These are phyloP conservation scores for Uropsilus gracilis DNA, from an alignment of 2,113 vertebrate species.

Conservation along the genomic window DNA sequence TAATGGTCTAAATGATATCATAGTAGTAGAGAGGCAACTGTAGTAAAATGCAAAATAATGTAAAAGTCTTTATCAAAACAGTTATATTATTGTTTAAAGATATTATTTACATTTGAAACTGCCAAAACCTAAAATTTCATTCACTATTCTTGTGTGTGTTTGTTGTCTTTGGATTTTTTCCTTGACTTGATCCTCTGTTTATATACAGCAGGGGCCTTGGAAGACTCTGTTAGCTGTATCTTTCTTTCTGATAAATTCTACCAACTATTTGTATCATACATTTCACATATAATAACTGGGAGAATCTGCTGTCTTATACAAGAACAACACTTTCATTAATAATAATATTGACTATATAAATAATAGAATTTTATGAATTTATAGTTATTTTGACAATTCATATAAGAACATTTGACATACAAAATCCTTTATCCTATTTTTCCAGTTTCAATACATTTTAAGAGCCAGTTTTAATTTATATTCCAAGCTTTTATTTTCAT, in stretches of 20 bases:
- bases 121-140: background rate
- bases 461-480: conserved; percentile 27
- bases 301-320: background rate
- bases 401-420: background rate
- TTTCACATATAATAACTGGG: background rate
- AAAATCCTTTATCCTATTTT: background rate
- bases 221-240: no score
- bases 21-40: background rate
- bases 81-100: background rate
- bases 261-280: background rate
- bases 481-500: background rate
- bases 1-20: background rate
- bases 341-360: background rate
- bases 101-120: conserved; percentile 3
- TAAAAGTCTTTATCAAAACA: conserved; percentile 4
- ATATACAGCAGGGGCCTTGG: background rate
- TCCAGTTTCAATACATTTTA: conserved; percentile 41
- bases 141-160: background rate
- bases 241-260: background rate
- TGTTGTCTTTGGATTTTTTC: background rate
- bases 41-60: background rate
- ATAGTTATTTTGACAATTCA: conserved; percentile 39
- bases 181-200: background rate
- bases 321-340: background rate
- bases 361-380: conserved; percentile 29